phyloP scores from a whole-genome alignment of 2,113 vertebrate genomes.

The Scomber japonicus region DNA sequence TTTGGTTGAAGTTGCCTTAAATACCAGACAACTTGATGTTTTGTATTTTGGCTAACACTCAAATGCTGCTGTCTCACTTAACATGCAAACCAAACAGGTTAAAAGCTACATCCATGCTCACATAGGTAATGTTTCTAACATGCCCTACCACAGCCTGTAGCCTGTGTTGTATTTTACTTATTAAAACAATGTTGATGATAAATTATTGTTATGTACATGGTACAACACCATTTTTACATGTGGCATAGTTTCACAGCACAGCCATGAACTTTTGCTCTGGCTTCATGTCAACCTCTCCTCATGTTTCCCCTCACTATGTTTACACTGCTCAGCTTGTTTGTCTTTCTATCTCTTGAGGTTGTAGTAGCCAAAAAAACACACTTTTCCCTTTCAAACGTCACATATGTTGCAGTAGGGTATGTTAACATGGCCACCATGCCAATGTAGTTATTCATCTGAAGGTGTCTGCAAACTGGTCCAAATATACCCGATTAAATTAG shows the following conservation, averaged over 20 bases:
- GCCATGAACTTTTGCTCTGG: slow-evolving; percentile 15
- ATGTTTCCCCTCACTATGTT: slow-evolving; percentile 21
- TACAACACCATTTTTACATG: neutral
- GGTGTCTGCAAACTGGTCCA: slow-evolving; percentile 43
- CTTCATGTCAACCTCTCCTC: slow-evolving; percentile 36
- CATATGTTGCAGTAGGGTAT: neutral
- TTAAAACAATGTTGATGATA: neutral
- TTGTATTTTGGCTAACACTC: neutral
- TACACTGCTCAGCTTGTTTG: slow-evolving; percentile 20
- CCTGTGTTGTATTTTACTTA: neutral
- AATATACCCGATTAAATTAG: slow-evolving; percentile 61
- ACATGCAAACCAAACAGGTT: slow-evolving; percentile 8
- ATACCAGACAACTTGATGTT: neutral
- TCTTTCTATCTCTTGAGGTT: neutral
- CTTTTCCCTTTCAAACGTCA: neutral
- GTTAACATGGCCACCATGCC: neutral
- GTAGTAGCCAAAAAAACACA: neutral
- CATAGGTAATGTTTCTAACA: neutral
- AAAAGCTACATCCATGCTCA: neutral
- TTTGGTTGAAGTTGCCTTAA: neutral
- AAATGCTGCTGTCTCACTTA: neutral
- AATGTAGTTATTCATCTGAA: slow-evolving; percentile 11
- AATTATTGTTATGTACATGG: neutral
- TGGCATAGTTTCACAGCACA: neutral
- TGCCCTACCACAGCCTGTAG: neutral